Evolutionary conservation across 2,888 invertebrate species (phyloP).

Genomic region (Parthenolecanium corni): DNA sequence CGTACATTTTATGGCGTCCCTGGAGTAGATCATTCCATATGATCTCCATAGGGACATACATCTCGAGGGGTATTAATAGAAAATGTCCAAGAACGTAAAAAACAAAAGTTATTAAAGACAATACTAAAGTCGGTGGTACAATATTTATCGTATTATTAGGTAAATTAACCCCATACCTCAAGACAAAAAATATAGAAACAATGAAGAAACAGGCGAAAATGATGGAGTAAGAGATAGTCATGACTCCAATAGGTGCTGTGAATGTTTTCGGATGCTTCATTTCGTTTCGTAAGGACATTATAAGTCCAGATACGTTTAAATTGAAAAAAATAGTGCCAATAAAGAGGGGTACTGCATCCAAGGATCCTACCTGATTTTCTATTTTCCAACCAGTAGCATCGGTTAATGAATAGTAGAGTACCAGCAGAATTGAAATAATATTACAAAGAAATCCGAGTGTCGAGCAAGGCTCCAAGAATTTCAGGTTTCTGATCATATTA

Average conservation of each 20-base stretch:
- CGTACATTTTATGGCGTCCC: slow-evolving; percentile 48
- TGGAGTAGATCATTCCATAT: slow-evolving; percentile 70
- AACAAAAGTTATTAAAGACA: background rate
- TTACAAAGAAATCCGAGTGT: slow-evolving; percentile 77
- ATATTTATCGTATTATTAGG: slow-evolving; percentile 78
- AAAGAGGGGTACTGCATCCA: slow-evolving; percentile 69
- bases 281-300: slow-evolving; percentile 79
- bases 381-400: slow-evolving; percentile 53
- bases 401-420: slow-evolving; percentile 70
- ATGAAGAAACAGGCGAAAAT: slow-evolving; percentile 71
- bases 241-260: slow-evolving; percentile 64
- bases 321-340: slow-evolving; percentile 94
- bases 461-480: slow-evolving; percentile 78
- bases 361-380: slow-evolving; percentile 48
- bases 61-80: slow-evolving; percentile 82
- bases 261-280: slow-evolving; percentile 80
- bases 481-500: slow-evolving; percentile 71
- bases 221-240: slow-evolving; percentile 69
- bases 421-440: slow-evolving; percentile 67
- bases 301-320: slow-evolving; percentile 80
- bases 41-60: slow-evolving; percentile 90
- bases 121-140: slow-evolving; percentile 44
- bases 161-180: slow-evolving; percentile 62
- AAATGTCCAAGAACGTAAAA: slow-evolving; percentile 57
- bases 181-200: slow-evolving; percentile 82